A percentile compares a stretch with the other conserved stretches of the same genome.
phyloP scores from a whole-genome alignment of 2,888 invertebrate genomes.

The Galeruca laticollis region DNA sequence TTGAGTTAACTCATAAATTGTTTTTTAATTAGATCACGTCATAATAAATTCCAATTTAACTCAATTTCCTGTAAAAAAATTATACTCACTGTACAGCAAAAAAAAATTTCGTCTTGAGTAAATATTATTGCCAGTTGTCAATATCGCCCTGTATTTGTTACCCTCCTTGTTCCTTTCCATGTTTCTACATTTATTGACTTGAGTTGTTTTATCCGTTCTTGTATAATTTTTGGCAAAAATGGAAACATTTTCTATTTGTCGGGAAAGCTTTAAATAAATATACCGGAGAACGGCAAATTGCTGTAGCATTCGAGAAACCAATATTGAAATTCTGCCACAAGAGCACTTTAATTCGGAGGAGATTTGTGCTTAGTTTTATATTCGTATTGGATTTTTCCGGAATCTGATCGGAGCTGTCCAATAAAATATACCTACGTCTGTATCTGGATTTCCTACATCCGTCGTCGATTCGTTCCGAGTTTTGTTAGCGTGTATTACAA shows the following conservation, averaged over 20 bases:
- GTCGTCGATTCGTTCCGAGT: constrained; percentile 34
- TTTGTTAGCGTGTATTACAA: constrained; percentile 34
- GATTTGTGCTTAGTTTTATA: constrained; percentile 53
- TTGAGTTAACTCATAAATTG: too few species aligned
- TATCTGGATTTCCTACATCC: constrained; percentile 51
- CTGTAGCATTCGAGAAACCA: constrained; percentile 35
- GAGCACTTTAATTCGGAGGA: constrained; percentile 45
- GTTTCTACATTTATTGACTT: constrained; percentile 3
- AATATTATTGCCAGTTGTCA: too few species aligned
- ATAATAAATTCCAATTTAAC: too few species aligned
- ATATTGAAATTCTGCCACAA: constrained; percentile 48
- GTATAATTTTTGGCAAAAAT: constrained; percentile 31
- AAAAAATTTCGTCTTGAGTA: too few species aligned
- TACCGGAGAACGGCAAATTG: constrained; percentile 30
- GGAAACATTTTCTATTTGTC: constrained; percentile 30
- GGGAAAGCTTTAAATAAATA: constrained; percentile 36
- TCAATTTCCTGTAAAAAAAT: too few species aligned
- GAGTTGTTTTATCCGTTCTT: constrained; percentile 14
- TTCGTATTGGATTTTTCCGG: constrained; percentile 48
- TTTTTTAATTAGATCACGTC: too few species aligned
- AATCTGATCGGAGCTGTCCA: constrained; percentile 54
- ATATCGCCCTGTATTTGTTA: neutral
- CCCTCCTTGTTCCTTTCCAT: neutral
- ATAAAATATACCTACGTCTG: constrained; percentile 56
- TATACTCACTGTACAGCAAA: too few species aligned